Base-by-base conservation (phyloP, 2,113 vertebrate species). In the Balaeniceps rex region DNA sequence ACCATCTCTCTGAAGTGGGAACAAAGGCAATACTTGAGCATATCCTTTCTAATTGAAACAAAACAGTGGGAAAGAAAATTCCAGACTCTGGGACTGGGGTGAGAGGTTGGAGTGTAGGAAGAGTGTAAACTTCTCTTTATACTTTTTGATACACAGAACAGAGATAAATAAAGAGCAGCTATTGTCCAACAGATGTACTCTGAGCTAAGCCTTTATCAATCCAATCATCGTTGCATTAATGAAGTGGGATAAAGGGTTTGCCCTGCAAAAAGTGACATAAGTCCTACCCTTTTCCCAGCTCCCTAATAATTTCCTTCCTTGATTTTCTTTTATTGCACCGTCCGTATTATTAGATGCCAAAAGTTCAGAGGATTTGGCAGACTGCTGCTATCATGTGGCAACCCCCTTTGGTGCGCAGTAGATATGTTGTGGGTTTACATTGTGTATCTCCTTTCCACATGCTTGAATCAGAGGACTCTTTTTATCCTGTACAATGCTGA, bases 351-450 rank as follows among this genome's bases (percentile, higher is more conserved):
- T 95, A 51, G 89, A 93, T 95, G 96, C 94, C 93, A 87, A 70
- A 88, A 96, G 89, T 88, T 89, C 87, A 94, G 93, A 88, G 94
- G 94, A 90, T 81, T 97, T 97, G 96, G 96, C 95, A 96, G 93
- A 9, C 71, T 87, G 93, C 88, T 97, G 79, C 91, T 96, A 72
- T 94, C 94, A 91, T 95, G 95, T 94, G 95, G 93, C 82, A 93
- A 6, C 92, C 91, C 95, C 84, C 83, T 96, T 88, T 77, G 91
- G 84, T 76, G 95, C 0, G 1, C 65, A 36, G 89, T 47, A 72
- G 95, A 93, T 96, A 94, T 22, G 34, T 94, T 96, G 90, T 94
- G 91, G 94, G 46, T 94, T 97, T 96, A 93, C 87, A 91, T 57
- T 94, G 87, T 94, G 49, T 78, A 64, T 42, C 90, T 90, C 75